Base-by-base conservation (phyloP, 2,888 invertebrate species). In the Hirtodrosophila trivittata region DNA sequence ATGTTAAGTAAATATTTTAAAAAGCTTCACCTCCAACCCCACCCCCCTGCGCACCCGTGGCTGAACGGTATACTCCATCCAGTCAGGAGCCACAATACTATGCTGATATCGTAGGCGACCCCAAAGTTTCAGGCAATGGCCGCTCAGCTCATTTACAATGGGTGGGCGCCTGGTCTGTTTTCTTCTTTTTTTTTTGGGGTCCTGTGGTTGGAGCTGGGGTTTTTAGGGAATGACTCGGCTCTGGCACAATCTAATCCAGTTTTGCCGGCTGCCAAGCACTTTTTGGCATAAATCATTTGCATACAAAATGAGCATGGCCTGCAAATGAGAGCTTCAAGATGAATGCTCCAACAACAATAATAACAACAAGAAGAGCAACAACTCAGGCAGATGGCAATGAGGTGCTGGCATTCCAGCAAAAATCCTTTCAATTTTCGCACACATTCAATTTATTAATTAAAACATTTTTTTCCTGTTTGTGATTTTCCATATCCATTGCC, bases 391-490 rank as follows among this genome's bases (percentile, higher is more conserved):
- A 26, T 33, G 63, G 62, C 47, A 65, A 65, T 65, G 56, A 66
- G 55, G 39, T 56, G 55, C 43, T 41, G 55, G 45, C 54, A 56
- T 39, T 21, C 51, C 62, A 39, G 72, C 66, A 59, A 66, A 83
- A 89, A 87, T 88, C 87, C 89, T 89, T 87, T 89, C 88, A 88
- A 89, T 89, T 85, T 89, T 88, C 84, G 73, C 80, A 86, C 88
- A 82, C 85, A 88, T 86, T 84, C 89, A 88, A 88, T 88, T 89
- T 88, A 89, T 89, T 88, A 88, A 89, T 89, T 89, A 89, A 89
- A 89, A 87, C 86, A 81, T 65, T 62, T 64, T 67, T 74, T 74
- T 73, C 62, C 69, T 78, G 63, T 86, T 77, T 70, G 50, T 67
- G 75, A 78, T 80, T 70, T 75, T 54, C 75, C 75, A 74, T 65